phyloP scores from a whole-genome alignment of 2,888 invertebrate species.

The Ommatoiulus sabulosus region DNA sequence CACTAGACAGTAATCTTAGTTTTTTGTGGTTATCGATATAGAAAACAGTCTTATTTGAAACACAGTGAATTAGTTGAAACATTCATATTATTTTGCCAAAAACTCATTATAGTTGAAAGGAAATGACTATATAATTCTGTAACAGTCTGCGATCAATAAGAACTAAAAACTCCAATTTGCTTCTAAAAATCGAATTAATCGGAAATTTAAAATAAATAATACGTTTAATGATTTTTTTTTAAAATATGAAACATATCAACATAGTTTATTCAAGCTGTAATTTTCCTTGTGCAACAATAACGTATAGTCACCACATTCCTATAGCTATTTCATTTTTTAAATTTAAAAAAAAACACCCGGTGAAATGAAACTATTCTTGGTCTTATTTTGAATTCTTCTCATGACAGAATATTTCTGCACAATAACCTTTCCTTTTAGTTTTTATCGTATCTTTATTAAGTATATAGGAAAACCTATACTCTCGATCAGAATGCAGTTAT shows the following conservation, averaged over 20 bases:
- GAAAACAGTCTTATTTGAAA: too few species aligned
- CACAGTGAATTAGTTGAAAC: too few species aligned
- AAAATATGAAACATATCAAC: too few species aligned
- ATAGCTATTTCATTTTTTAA: background rate
- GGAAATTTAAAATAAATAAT: too few species aligned
- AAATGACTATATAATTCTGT: too few species aligned
- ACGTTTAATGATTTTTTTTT: too few species aligned
- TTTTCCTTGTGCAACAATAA: background rate
- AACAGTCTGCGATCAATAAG: too few species aligned
- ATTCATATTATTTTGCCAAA: too few species aligned
- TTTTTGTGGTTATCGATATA: background rate
- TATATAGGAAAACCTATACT: slow-evolving; percentile 20
- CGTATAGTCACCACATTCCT: background rate
- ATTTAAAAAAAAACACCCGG: background rate
- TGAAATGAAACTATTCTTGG: background rate
- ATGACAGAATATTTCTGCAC: background rate
- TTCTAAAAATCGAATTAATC: too few species aligned
- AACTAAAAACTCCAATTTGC: too few species aligned
- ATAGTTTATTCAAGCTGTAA: too few species aligned
- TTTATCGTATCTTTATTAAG: slow-evolving; percentile 21
- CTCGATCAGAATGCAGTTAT: slow-evolving; percentile 44
- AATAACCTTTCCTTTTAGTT: slow-evolving; percentile 15
- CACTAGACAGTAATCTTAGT: background rate
- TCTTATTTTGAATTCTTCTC: background rate
- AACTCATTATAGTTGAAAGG: too few species aligned